Conservation (phyloP, 2,888 invertebrate species). For the Pollenia griseotomentosa region DNA sequence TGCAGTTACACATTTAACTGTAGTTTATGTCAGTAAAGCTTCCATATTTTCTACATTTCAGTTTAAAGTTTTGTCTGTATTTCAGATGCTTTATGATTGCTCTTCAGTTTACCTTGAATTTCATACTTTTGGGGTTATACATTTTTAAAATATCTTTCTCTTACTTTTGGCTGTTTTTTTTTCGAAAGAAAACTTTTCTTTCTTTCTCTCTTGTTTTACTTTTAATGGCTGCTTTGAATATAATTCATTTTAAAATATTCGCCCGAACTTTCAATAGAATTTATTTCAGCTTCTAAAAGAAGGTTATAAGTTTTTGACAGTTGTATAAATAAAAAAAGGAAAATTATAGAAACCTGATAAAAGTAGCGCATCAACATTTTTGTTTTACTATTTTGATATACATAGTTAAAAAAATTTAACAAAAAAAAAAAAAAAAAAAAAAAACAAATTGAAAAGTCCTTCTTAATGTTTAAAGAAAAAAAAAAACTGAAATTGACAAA, state of each 20-base stretch:
- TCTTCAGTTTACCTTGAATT: slow-evolving; percentile 38
- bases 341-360: background rate
- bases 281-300: background rate
- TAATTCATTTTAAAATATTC: slow-evolving; percentile 6
- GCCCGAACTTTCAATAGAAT: background rate
- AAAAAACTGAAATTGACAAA: too few species aligned
- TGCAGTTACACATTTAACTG: too few species aligned
- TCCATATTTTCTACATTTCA: background rate
- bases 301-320: slow-evolving; percentile 18
- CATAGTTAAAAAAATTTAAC: background rate
- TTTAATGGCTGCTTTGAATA: slow-evolving; percentile 31
- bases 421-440: background rate
- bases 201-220: background rate
- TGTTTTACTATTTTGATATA: slow-evolving; percentile 10
- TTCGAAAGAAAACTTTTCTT: background rate
- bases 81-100: slow-evolving; percentile 19
- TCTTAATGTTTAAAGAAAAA: too few species aligned
- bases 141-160: background rate
- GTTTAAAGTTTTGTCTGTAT: background rate
- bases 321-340: slow-evolving; percentile 4
- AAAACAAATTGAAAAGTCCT: background rate
- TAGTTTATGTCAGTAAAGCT: background rate
- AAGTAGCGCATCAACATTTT: slow-evolving; percentile 37
- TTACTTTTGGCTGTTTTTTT: background rate
- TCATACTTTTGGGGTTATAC: slow-evolving; percentile 2